phyloP scores from a whole-genome alignment of 2,888 invertebrate species.

The Serrognathus titanus region DNA sequence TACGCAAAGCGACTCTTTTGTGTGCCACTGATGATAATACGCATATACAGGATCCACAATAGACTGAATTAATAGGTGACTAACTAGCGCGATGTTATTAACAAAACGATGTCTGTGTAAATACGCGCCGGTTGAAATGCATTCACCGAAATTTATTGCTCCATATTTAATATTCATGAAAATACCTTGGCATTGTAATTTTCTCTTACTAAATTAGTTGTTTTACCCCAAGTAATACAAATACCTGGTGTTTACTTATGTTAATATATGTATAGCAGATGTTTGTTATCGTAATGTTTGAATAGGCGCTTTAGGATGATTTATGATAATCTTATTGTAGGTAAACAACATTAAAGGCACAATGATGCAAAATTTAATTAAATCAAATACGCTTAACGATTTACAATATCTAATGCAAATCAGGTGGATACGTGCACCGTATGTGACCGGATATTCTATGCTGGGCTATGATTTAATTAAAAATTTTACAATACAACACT shows the following conservation, averaged over 20 bases:
- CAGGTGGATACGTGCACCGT: too few species aligned
- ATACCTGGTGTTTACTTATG: conserved; percentile 13
- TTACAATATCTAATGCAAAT: too few species aligned
- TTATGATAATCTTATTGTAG: conserved; percentile 24
- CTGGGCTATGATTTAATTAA: too few species aligned
- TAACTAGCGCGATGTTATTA: too few species aligned
- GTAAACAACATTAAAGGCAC: conserved; percentile 10
- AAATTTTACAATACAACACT: too few species aligned
- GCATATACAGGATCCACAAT: too few species aligned
- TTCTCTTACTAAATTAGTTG: conserved; percentile 14
- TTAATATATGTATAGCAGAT: conserved; percentile 11
- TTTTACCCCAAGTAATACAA: conserved; percentile 12
- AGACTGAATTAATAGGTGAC: too few species aligned
- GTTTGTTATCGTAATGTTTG: conserved; percentile 23
- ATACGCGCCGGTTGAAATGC: too few species aligned
- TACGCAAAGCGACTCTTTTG: too few species aligned
- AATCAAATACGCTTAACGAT: conserved; percentile 7
- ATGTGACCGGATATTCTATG: too few species aligned
- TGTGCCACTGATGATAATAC: too few species aligned
- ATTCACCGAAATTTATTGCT: conserved; percentile 6
- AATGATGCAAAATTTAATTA: conserved; percentile 9
- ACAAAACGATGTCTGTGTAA: too few species aligned
- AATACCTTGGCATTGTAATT: conserved; percentile 6
- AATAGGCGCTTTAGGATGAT: conserved; percentile 20
- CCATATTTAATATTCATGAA: conserved; percentile 10